Percentiles rank a stretch among this genome's conserved stretches.
Conservation (phyloP, 2,888 invertebrate species). For the Lepidocyrtoides sp. region DNA sequence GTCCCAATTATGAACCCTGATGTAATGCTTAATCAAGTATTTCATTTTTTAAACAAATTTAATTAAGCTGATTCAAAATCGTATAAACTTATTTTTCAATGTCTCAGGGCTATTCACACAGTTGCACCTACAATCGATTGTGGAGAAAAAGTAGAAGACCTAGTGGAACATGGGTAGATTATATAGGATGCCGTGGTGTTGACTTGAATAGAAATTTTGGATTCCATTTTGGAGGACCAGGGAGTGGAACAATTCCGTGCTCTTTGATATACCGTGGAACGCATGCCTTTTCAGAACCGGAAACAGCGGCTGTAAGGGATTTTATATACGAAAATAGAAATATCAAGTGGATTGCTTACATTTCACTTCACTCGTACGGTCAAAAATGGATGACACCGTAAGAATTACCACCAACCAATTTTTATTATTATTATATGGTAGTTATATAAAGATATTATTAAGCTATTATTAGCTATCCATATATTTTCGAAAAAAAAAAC, state of each 20-base stretch:
- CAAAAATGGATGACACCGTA: conserved; percentile 93
- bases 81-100: not conserved
- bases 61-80: not conserved
- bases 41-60: not conserved
- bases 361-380: conserved; percentile 93
- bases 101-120: conserved; percentile 54
- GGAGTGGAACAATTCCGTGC: conserved; percentile 86
- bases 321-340: conserved; percentile 60
- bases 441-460: not conserved
- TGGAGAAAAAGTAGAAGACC: conserved; percentile 89
- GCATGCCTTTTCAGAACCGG: conserved; percentile 90
- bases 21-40: not conserved
- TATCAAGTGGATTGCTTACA: conserved; percentile 87
- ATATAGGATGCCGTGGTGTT: conserved; percentile 90
- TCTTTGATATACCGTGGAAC: conserved; percentile 87
- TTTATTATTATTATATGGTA: too few relatives aligned
- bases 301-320: conserved; percentile 89
- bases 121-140: conserved; percentile 89
- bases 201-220: conserved; percentile 96
- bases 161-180: conserved; percentile 85
- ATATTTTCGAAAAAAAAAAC: too few relatives aligned
- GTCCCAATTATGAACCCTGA: conserved; percentile 66
- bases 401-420: conserved; percentile 88
- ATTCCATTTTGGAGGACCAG: conserved; percentile 92
- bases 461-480: not conserved